Evolutionary conservation across 1,140 invertebrate species (phyloP).

Genomic region (Frieseomelitta varia): DNA sequence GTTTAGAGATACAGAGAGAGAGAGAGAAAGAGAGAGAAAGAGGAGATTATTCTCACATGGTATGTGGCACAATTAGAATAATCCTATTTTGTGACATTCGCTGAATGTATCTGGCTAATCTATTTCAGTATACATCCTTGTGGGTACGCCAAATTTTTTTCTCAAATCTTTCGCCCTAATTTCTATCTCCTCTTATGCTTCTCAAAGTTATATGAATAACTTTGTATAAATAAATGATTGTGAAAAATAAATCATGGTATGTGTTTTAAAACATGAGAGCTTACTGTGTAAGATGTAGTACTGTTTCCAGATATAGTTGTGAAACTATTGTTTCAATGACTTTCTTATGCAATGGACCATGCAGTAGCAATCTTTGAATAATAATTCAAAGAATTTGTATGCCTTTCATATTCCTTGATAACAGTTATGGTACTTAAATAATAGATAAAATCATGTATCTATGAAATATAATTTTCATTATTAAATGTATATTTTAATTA

Average conservation of each 20-base stretch:
- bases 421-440: neutral
- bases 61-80: constrained; percentile 75
- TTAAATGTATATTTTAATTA: neutral
- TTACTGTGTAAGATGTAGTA: neutral
- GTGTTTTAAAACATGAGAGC: neutral
- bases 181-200: neutral
- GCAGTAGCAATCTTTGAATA: constrained; percentile 19
- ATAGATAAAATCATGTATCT: too few species aligned
- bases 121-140: constrained; percentile 74
- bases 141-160: constrained; percentile 39
- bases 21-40: neutral
- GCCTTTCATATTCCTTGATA: neutral
- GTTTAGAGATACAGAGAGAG: neutral
- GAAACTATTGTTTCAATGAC: constrained; percentile 17
- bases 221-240: neutral
- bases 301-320: neutral
- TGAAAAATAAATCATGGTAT: neutral
- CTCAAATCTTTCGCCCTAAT: constrained; percentile 31
- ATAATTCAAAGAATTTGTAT: neutral
- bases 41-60: neutral
- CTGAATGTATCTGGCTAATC: constrained; percentile 70
- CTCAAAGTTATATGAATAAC: neutral
- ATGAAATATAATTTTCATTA: neutral
- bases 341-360: constrained; percentile 34
- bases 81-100: constrained; percentile 63